Base-by-base conservation (phyloP, 2,113 vertebrate species). In the Pelmatolapia mariae region DNA sequence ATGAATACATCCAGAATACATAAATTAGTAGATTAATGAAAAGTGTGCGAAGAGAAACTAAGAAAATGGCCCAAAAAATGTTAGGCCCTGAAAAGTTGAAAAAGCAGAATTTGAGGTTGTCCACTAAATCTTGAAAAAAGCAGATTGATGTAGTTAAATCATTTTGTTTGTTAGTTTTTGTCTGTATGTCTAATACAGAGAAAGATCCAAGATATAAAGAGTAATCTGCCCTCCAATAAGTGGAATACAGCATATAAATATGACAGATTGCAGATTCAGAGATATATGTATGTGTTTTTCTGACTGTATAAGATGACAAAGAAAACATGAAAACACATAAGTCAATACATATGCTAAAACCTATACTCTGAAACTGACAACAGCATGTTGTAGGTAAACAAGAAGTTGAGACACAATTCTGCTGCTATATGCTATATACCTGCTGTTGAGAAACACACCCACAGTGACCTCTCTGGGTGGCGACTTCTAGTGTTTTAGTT, bases 31-130 rank as follows among this genome's bases (percentile, higher is more conserved):
- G 68, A 26, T 76, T 10, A 29, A 26, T 45, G 15, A 43, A 45
- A 26, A 19, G 40, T 26, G 66, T 24, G 66, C 13, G 7, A 66
- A 66, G 31, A 66, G 18, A 36, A 66, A 36, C 31, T 68, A 68
- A 68, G 33, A 68, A 68, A 68, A 68, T 68, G 63, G 7, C 59
- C 59, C 63, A 68, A 22, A 66, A 71, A 26, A 16, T 71, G 12
- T 24, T 3, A 45, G 22, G 24, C 22, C 68, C 40, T 47, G 68
- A 47, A 76, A 76, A 29, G 24, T 11, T 38, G 61, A 66, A 66
- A 38, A 38, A 66, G 19, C 18, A 22, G 33, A 4, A 71, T 71
- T 29, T 76, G 22, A 73, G n/a, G 68, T 73, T 45, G n/a, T 26
- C 22, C 68, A 24, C 15, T 11, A 29, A 76, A 76, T 26, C 71